Base-by-base conservation (phyloP, 2,113 vertebrate genomes). In the Chaenocephalus aceratus region DNA sequence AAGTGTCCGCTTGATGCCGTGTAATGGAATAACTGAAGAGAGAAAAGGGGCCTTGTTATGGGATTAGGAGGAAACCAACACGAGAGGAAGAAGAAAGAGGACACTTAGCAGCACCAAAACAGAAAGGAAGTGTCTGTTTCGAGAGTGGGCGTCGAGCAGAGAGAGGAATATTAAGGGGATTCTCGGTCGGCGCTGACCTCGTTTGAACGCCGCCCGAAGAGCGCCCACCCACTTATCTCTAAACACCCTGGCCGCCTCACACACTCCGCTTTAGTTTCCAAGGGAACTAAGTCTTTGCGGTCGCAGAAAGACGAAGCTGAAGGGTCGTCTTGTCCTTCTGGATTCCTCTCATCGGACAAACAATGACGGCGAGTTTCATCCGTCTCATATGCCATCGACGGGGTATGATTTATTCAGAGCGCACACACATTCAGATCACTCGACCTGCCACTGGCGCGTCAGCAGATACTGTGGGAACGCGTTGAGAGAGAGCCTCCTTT, bases 271-370 rank as follows among this genome's bases (percentile, higher is more conserved):
- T 74, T 73, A 12, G 79, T 85, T 90, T 76, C 77, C 85, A 86
- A 61, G 88, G 86, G 75, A 82, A 91, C 81, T 60, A 73, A 75
- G 75, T 72, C 41, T n/a, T 69, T 18, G 46, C 41, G 48, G 66
- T 58, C 34, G 18, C 66, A 21, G 21, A 21, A 21, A 21, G 21
- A 2, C 3, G 13, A 58, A 71, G 70, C 11, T 3, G 44, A 79
- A 46, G 63, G 54, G n/a, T 18, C 65, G 77, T 70, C 53, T 63
- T 61, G 59, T 65, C 13, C 14, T 14, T 26, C 78, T 62, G 2
- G 13, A 68, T 52, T 72, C 46, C 75, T 79, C 52, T 54, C 62
- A 58, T 46, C 9, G 49, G 82, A 78, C 64, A 52, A 71, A 71
- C 66, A 63, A 80, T 54, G 66, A 72, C 11, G n/a, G 51, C 10